Evolutionary conservation across 1,140 invertebrate species (phyloP).

Genomic region (Drosophila mojavensis): DNA sequence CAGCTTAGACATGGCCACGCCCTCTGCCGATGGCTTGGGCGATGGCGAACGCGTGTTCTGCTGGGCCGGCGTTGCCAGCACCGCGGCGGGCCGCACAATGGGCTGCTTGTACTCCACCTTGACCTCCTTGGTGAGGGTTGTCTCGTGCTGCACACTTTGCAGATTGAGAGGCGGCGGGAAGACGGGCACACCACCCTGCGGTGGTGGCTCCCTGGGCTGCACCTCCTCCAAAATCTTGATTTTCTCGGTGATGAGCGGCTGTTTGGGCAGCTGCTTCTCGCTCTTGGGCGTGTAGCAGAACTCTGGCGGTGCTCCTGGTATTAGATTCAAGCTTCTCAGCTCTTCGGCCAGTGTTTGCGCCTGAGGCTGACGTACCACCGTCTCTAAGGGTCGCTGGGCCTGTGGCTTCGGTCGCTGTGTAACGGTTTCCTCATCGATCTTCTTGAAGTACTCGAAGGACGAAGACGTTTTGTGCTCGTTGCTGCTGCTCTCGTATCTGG

Average conservation of each 20-base stretch:
- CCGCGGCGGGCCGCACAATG: conserved; percentile 79
- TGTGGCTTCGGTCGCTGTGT: conserved; percentile 63
- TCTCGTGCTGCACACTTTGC: conserved; percentile 71
- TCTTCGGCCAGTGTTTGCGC: conserved; percentile 63
- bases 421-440: conserved; percentile 83
- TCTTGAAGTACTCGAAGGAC: conserved; percentile 86
- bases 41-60: conserved; percentile 73
- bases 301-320: conserved; percentile 90
- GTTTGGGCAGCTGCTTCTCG: conserved; percentile 54
- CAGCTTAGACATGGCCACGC: conserved; percentile 87
- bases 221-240: conserved; percentile 88
- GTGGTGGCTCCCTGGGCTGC: conserved; percentile 86
- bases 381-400: conserved; percentile 62
- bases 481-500: conserved; percentile 56
- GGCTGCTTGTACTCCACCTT: conserved; percentile 79
- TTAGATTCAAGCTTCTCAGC: conserved; percentile 85
- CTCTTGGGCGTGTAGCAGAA: conserved; percentile 87
- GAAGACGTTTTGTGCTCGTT: conserved; percentile 74
- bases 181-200: conserved; percentile 86
- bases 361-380: conserved; percentile 59
- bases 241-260: conserved; percentile 86
- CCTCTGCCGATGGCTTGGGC: conserved; percentile 86
- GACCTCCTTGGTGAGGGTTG: conserved; percentile 62
- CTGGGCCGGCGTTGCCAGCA: conserved; percentile 69
- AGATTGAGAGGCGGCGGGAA: conserved; percentile 50